A percentile compares a stretch with the other conserved stretches of the same genome.
Conservation (phyloP, 2,113 vertebrate species). For the Hippocampus abdominalis region DNA sequence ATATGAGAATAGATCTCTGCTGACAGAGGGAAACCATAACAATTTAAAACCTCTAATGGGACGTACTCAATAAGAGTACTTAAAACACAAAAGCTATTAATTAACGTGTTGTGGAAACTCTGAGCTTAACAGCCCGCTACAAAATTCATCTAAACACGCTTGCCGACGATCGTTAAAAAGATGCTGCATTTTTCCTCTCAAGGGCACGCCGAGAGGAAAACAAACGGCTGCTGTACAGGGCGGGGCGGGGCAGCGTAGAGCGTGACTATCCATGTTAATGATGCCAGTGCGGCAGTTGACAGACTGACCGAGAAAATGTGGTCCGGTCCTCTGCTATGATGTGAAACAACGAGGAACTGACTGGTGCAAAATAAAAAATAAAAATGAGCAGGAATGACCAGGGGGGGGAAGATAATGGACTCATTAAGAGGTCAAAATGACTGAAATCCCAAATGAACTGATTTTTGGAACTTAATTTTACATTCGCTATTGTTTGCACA, state of each 20-base stretch:
- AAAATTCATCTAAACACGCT: conserved; percentile 7
- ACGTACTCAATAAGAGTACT: not conserved
- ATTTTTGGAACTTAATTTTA: not conserved
- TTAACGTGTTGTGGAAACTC: conserved; percentile 9
- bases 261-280: conserved; percentile 70
- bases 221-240: conserved; percentile 32
- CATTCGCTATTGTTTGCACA: not conserved
- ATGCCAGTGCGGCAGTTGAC: conserved; percentile 50
- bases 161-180: conserved; percentile 5
- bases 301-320: conserved; percentile 41
- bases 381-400: not conserved
- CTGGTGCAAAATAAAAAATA: not conserved
- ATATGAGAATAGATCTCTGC: conserved; percentile 1
- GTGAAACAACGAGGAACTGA: conserved; percentile 11
- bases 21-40: conserved; percentile 8
- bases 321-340: conserved; percentile 21
- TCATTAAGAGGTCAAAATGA: not conserved
- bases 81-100: conserved; percentile 2
- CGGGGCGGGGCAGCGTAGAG: conserved; percentile 38
- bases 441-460: not conserved
- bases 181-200: conserved; percentile 28
- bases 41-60: conserved; percentile 6
- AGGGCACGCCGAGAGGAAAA: conserved; percentile 50
- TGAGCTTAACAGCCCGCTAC: conserved; percentile 7
- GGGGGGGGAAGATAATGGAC: not conserved